Percentiles rank a stretch among this genome's conserved stretches.
Evolutionary conservation across 2,888 invertebrate genomes (phyloP).

Genomic region (Eucriotettix oculatus): DNA sequence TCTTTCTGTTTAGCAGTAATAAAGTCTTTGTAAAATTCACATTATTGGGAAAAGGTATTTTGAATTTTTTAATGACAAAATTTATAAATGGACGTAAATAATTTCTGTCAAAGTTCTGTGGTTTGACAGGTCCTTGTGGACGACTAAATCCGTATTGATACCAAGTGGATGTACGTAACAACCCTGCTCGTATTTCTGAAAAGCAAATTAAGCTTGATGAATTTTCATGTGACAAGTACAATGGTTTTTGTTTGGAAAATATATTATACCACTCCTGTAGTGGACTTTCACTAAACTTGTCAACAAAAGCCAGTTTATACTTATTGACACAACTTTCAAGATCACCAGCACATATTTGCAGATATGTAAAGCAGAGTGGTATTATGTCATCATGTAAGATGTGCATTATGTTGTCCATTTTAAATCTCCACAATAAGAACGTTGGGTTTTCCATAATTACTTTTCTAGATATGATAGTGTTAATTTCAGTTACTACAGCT

Average conservation of each 20-base stretch:
- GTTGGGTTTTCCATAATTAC: slow-evolving; percentile 4
- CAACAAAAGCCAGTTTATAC: slow-evolving; percentile 21
- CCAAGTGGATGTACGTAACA: slow-evolving; percentile 25
- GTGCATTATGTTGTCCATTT: slow-evolving; percentile 35
- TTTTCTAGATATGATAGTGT: slow-evolving; percentile 3
- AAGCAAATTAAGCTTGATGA: slow-evolving; percentile 23
- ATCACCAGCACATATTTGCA: slow-evolving; percentile 17
- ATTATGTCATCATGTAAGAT: slow-evolving; percentile 33
- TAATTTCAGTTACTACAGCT: slow-evolving; percentile 10
- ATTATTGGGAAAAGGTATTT: slow-evolving; percentile 2
- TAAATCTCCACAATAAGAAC: slow-evolving; percentile 26
- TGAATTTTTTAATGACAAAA: slow-evolving; percentile 15
- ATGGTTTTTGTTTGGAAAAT: slow-evolving; percentile 19
- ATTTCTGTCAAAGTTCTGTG: slow-evolving; percentile 13
- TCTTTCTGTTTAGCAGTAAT: slow-evolving; percentile 19
- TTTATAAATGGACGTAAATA: slow-evolving; percentile 16
- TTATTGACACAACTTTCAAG: slow-evolving; percentile 12
- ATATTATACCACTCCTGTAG: slow-evolving; percentile 21
- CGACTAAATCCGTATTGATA: slow-evolving; percentile 31
- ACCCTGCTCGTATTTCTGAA: slow-evolving; percentile 22
- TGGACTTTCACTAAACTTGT: slow-evolving; percentile 19
- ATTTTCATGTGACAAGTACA: slow-evolving; percentile 14
- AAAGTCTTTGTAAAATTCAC: slow-evolving; percentile 1
- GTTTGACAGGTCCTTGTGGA: slow-evolving; percentile 25
- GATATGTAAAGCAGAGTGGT: slow-evolving; percentile 24